These are phyloP conservation scores for Eustalomyia histrio DNA, from an alignment of 2,888 invertebrate species.

Conservation along the genomic window DNA sequence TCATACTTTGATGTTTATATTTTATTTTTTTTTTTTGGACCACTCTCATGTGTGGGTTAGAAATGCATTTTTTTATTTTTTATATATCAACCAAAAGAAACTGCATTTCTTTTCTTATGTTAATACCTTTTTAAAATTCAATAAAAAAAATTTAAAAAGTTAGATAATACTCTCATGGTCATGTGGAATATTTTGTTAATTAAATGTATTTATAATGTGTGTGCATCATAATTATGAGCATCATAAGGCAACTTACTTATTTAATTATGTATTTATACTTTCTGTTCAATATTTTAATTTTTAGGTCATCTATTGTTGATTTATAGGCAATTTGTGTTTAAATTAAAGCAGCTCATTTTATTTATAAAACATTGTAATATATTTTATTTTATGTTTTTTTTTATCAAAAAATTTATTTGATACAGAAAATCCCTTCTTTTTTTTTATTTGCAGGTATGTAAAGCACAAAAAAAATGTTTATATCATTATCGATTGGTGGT, in stretches of 20 bases:
- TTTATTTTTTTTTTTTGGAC: no score
- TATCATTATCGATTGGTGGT: slow-evolving; percentile 29
- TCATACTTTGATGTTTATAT: no score
- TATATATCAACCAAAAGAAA: neutral
- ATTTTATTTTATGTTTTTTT: slow-evolving; percentile 9
- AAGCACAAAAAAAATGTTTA: slow-evolving; percentile 5
- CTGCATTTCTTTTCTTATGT: slow-evolving; percentile 4
- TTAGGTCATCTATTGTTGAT: slow-evolving; percentile 11
- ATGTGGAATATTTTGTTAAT: neutral
- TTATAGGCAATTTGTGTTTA: slow-evolving; percentile 1
- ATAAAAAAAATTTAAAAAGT: neutral
- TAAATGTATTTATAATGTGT: neutral
- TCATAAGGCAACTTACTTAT: neutral
- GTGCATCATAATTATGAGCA: neutral
- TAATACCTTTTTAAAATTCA: neutral
- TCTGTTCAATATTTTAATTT: neutral
- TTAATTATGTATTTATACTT: neutral
- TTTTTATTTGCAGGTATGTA: slow-evolving; percentile 54
- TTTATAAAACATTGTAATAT: slow-evolving; percentile 1
- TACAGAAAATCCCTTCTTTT: neutral
- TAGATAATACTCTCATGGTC: neutral
- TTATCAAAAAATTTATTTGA: slow-evolving; percentile 8
- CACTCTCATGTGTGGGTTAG: no score
- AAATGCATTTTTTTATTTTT: slow-evolving; percentile 1
- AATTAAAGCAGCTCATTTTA: slow-evolving; percentile 5